Evolutionary conservation across 2,888 invertebrate genomes (phyloP).

Genomic region (Netelia fuscicornis): DNA sequence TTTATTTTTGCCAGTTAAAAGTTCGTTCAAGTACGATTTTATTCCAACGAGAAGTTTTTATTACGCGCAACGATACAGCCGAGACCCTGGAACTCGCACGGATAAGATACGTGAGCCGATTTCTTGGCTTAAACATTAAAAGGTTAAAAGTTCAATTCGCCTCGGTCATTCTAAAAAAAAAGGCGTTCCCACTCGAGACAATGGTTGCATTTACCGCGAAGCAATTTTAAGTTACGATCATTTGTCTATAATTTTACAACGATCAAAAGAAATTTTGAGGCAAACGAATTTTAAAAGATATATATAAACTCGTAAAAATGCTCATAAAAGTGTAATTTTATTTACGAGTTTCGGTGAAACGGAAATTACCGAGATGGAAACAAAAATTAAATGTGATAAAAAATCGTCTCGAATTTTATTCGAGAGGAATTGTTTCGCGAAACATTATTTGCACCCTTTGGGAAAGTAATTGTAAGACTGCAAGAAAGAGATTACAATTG

Average conservation of each 20-base stretch:
- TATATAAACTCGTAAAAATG: neutral
- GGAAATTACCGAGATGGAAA: too few relatives aligned
- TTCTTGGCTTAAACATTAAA: constrained; percentile 30
- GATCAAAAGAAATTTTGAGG: neutral
- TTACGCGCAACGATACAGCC: neutral
- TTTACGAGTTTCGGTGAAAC: too few relatives aligned
- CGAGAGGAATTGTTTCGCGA: too few relatives aligned
- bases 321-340: too few relatives aligned
- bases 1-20: neutral
- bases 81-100: constrained; percentile 10
- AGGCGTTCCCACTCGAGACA: constrained; percentile 2
- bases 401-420: too few relatives aligned
- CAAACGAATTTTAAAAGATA: neutral
- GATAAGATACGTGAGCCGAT: constrained; percentile 33
- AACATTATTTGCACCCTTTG: too few relatives aligned
- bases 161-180: constrained; percentile 3
- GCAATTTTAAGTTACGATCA: constrained; percentile 36
- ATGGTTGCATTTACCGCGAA: neutral
- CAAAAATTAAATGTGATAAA: too few relatives aligned
- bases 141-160: constrained; percentile 52
- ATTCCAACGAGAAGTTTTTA: neutral
- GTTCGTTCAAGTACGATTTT: neutral
- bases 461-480: constrained; percentile 6
- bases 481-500: constrained; percentile 24
- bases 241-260: constrained; percentile 22